Evolutionary conservation across 2,797 vertebrate species (phyloP).

Genomic region (Lithobates pipiens): DNA sequence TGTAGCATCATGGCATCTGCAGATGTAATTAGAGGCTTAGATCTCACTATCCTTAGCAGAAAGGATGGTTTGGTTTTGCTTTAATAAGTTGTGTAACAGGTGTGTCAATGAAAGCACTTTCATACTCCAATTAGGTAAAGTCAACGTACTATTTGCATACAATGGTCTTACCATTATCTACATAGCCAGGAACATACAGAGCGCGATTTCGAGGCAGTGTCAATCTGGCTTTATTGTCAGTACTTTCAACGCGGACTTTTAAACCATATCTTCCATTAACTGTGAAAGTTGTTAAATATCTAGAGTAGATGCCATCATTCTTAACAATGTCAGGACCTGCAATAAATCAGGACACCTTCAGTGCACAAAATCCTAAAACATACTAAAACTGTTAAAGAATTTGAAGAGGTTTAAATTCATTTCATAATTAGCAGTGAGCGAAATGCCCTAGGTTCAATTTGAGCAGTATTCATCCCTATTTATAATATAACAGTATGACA

Average conservation of each 20-base stretch:
- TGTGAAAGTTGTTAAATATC: constrained; percentile 69
- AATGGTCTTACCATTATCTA: constrained; percentile 69
- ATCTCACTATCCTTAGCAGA: too few relatives aligned
- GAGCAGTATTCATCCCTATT: too few relatives aligned
- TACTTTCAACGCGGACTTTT: constrained; percentile 70
- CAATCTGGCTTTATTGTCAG: constrained; percentile 41
- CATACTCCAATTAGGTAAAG: neutral
- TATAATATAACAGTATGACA: too few relatives aligned
- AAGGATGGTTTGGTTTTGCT: too few relatives aligned
- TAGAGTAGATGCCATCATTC: constrained; percentile 76
- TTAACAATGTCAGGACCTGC: constrained; percentile 72
- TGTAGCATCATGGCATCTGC: too few relatives aligned
- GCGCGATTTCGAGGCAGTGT: constrained; percentile 51
- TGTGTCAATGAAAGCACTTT: neutral
- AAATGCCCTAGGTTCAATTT: too few relatives aligned
- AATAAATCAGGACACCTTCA: neutral
- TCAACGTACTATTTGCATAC: neutral
- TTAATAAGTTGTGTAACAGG: neutral
- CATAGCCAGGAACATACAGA: constrained; percentile 71
- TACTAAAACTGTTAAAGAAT: too few relatives aligned
- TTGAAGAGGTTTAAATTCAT: too few relatives aligned
- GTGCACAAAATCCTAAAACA: too few relatives aligned
- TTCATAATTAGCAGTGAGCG: too few relatives aligned
- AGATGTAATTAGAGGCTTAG: too few relatives aligned
- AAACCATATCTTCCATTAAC: constrained; percentile 72